Evolutionary conservation across 2,797 vertebrate genomes (phyloP), one percentile per base, ranked within the genome.

Genomic region (Lepilemur ruficaudatus): DNA sequence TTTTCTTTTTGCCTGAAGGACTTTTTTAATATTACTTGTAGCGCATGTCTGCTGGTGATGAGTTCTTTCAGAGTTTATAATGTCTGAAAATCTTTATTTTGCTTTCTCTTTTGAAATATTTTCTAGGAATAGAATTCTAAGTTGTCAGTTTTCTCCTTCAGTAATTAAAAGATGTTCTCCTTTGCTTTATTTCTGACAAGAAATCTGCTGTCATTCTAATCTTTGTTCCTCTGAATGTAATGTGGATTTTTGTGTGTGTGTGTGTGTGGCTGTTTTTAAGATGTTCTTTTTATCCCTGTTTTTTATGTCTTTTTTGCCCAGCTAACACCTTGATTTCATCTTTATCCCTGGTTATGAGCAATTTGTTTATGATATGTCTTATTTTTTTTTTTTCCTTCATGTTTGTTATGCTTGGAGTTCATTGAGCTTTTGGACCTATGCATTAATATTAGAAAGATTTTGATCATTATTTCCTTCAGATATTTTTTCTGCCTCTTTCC

Each of bases 11-110:
- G 25, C 15, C 28, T 50, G 65, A 87, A 88, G 25, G 32, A 88
- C 63, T 93, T 82, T 41, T 78, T 78, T 61, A 69, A 85, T 72
- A 83, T 70, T 70, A 76, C 52, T 88, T 46, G 7, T 46, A 82
- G 23, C 41, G 35, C 55, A 25, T 46, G 41, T 84, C 73, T 88
- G 48, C 57, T 94, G 65, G 43, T 80, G 87, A 52, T 95, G 72
- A 83, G 46, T 73, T 84, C 55, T 84, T 87, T 93, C 41, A 88
- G 67, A 23, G 73, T 94, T 85, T 89, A 32, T 83, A 83, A 70
- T 75, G 38, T 92, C 57, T 94, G 87, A 89, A 95, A 94, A 65
- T 91, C 52, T 78, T 81, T 94, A 55, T 89, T 96, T 92, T 85
- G 73, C 57, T 18, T 92, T 96, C 10, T 15, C 50, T 92, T 94